Evolutionary conservation across 2,113 vertebrate genomes (phyloP), one percentile per base, ranked within the genome.

Genomic region (Ranitomeya variabilis): DNA sequence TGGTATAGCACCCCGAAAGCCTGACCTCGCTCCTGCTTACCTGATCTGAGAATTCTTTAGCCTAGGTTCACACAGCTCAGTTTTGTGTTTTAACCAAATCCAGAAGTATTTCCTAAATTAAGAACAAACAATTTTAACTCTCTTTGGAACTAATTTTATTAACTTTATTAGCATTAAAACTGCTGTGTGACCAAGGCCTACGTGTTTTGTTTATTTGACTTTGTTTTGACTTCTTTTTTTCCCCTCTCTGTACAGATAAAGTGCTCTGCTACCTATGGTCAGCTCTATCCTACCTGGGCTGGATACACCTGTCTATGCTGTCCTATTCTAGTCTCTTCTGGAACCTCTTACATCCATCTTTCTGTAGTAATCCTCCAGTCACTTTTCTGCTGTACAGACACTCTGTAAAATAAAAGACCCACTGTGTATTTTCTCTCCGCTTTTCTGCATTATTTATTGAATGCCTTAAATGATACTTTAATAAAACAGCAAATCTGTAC

Each of bases 391-490:
- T 98, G 97, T 98, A 98, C 96, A 98, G 97, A 96, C 95, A 94
- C 94, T 92, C 91, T 98, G 96, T 98, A 96, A 97, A 98, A 98
- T 97, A 99, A 99, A 98, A 93, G 92, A 94, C 95, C 95, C 95
- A 92, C 83, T 90, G 64, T 88, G 86, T 83, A 92, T 90, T 92
- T 93, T 92, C 67, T 93, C 92, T 93, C 94, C 91, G 85, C 92
- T 93, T 92, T 90, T 89, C 93, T 92, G 93, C 93, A 91, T 93
- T 91, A 94, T 93, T 94, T 93, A 95, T 95, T 94, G 93, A 93
- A 91, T 92, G 86, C 88, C 19, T 88, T 91, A 26, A 93, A 93
- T 92, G 90, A 91, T 91, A 89, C 89, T 90, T 89, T 90, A 95
- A 94, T 95, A 94, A 95, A 95, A 90, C 23, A 51, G 45, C 60